Evolutionary conservation across 2,797 vertebrate species (phyloP), one percentile per base, ranked within the genome.

Genomic region (Sparus aurata): DNA sequence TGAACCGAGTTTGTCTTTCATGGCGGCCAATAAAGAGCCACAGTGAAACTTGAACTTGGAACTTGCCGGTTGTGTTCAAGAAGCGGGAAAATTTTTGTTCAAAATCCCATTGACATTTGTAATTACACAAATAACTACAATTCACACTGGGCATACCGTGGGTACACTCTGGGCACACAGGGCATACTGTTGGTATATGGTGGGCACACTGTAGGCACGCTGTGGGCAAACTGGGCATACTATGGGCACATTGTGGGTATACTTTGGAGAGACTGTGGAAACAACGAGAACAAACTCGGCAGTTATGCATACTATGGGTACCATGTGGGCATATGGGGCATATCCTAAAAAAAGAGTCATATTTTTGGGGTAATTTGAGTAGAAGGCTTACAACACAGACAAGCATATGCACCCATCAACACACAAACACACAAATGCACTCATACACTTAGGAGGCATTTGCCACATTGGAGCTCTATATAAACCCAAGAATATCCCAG

Each of bases 401-500:
- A 38, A 34, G 18, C 18, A 59, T 58, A 30, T 2, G 17, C 30
- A 59, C 57, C 12, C 30, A n/a, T 30, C 15, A 18, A 18, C 63
- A 64, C 23, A 49, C 23, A 49, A 34, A 64, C 22, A 69, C 16
- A 16, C 12, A 23, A 18, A 57, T 18, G 4, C 46, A 15, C 23
- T 1, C 47, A 16, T 49, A 61, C 7, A 53, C 30, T 50, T 53
- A 20, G 30, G 79, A 74, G 50, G 67, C 75, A 82, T 74, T 67
- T 64, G 46, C 59, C 64, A 64, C 73, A 81, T 11, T 57, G 64
- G 30, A 54, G 53, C 78, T 67, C 83, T 50, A 22, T 82, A 74
- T 84, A 85, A 87, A 78, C 62, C 67, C 52, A 34, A 63, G 60
- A 50, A 82, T 84, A 58, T 75, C 17, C 55, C 50, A 54, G 78